Base-by-base conservation (phyloP, 1,140 invertebrate genomes). In the Neodiprion lecontei region DNA sequence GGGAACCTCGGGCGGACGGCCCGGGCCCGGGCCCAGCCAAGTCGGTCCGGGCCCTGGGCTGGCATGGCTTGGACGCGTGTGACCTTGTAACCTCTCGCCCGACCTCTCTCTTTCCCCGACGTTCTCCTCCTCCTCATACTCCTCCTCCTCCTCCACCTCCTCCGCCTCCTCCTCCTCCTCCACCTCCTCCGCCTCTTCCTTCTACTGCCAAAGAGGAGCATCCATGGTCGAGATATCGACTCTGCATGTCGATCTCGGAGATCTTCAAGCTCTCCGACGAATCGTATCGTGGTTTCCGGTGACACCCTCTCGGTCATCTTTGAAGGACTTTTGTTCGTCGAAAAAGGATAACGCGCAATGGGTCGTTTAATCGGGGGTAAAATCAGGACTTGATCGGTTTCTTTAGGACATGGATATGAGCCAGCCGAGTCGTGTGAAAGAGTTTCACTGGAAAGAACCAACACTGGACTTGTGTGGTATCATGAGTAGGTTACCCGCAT, bases 1-100 rank as follows among this genome's bases (percentile, higher is more conserved):
- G 86, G 86, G 86, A 88, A 88, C 84, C 80, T 86, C 85, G 86
- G 85, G 85, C 85, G 84, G 85, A 82, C 85, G 28, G 53, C 85
- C 69, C 75, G 53, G 76, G 78, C 77, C 76, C 80, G 80, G 80
- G 81, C 81, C 82, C 82, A 80, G 82, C 28, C 28, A 40, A 40
- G 28, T 40, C 28, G 28, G 28, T 40, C 28, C 28, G 53, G 53
- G 53, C 53, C 53, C 53, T 17, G 53, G 53, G n/a, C 9, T 17
- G 53, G 5, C n/a, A 61, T 61, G 53, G 82, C 83, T 83, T 85
- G 84, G 84, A 86, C 84, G 83, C 84, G 85, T 85, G 85, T 86
- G 85, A 86, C 85, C 85, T 85, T 86, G 85, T 86, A 86, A 86
- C 84, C 85, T 85, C 83, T 61, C 53, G 80, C 84, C 82, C 83